Evolutionary conservation across 2,888 invertebrate species (phyloP).

Genomic region (Gastrophysa polygoni): DNA sequence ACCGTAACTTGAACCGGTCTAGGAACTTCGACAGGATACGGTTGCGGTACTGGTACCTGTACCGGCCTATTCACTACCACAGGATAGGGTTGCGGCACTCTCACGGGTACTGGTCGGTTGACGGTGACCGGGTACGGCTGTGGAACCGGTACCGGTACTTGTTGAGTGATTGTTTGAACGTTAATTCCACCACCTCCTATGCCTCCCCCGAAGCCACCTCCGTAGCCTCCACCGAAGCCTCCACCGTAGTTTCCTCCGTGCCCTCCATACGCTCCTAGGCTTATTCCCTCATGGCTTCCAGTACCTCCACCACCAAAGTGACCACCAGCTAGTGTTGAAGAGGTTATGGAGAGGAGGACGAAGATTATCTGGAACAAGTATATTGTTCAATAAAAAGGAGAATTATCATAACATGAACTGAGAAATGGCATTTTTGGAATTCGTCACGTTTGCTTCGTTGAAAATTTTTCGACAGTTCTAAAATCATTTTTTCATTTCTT

Average conservation of each 20-base stretch:
- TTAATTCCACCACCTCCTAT: conserved; percentile 52
- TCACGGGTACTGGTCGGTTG: conserved; percentile 61
- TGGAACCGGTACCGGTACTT: conserved; percentile 54
- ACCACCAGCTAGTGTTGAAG: conserved; percentile 10
- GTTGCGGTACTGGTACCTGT: conserved; percentile 56
- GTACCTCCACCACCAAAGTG: conserved; percentile 1
- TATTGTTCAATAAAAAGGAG: no score
- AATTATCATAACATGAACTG: no score
- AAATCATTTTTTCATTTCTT: no score
- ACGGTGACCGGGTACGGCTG: conserved; percentile 57
- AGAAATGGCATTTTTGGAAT: no score
- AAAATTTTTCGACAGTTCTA: no score
- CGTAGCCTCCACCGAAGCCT: conserved; percentile 16
- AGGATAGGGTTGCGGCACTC: conserved; percentile 63
- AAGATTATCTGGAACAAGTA: neutral
- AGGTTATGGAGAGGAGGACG: neutral
- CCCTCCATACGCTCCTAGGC: no score
- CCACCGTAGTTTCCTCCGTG: neutral
- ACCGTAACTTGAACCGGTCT: conserved; percentile 54
- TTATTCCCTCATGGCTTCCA: neutral
- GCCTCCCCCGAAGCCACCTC: conserved; percentile 32
- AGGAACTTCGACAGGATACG: conserved; percentile 53
- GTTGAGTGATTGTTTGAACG: conserved; percentile 51
- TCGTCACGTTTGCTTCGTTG: no score
- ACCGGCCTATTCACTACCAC: conserved; percentile 61